Evolutionary conservation across 2,888 invertebrate genomes (phyloP), one percentile per base, ranked within the genome.

Genomic region (Diadromus collaris): DNA sequence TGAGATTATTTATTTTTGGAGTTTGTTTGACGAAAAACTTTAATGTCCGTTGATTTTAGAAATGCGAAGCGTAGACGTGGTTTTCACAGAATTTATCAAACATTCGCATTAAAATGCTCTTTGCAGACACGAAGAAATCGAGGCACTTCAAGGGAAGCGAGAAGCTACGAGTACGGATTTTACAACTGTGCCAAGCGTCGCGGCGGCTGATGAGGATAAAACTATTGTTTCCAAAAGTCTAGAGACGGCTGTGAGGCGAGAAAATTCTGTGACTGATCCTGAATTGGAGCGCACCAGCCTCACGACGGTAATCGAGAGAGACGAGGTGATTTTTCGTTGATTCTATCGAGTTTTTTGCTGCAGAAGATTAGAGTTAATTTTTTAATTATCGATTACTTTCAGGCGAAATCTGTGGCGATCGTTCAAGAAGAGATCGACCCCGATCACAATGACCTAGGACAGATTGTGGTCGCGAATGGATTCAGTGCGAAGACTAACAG

Each of bases 381-480:
- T 41, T 41, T 16, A 41, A 41, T 24, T 24, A 1, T 24, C 3
- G 13, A 51, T 51, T 44, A 10, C 24, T 48, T 72, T 54, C 75
- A 90, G 90, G 89, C 89, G 44, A 86, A 83, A 64, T 91, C 91
- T 3, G 92, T 92, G 6, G 92, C 92, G 84, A 90, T 93, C 16
- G 91, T 91, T 0, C 91, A 91, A 77, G 93, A 92, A 86, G 91
- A 91, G 2, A 92, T 92, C 4, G 93, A 92, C 81, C 84, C 81
- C 4, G 86, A 89, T 4, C 81, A 87, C 34, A 71, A 84, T 1
- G 85, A 88, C 38, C 74, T 85, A 16, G 84, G 82, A 58, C 87
- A 87, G 64, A 79, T 82, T 74, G 74, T 79, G 21, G 83, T 82
- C 51, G 70, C 48, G n/a, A 76, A 76, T 48, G 77, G 46, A 41